These are phyloP conservation scores for Papilio demoleus DNA, from an alignment of 2,888 invertebrate genomes.

Conservation along the genomic window DNA sequence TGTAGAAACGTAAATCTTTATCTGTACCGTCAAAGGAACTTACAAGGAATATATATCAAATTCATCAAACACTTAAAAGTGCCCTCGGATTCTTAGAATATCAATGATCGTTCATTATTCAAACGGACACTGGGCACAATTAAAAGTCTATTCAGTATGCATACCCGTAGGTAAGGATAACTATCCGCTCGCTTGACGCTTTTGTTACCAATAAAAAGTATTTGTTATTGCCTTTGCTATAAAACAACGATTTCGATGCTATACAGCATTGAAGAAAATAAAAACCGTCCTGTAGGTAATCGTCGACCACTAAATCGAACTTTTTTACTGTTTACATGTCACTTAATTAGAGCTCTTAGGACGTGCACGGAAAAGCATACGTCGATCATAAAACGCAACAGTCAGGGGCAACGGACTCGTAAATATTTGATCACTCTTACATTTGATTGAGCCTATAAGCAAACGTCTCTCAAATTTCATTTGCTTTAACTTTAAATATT, in stretches of 20 bases:
- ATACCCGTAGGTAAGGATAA: slow-evolving; percentile 46
- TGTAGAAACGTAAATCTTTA: slow-evolving; percentile 35
- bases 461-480: slow-evolving; percentile 14
- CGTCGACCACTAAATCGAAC: slow-evolving; percentile 61
- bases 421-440: slow-evolving; percentile 43
- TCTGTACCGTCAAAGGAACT: slow-evolving; percentile 10
- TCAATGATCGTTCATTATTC: slow-evolving; percentile 68
- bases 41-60: slow-evolving; percentile 34
- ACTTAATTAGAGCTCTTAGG: slow-evolving; percentile 62
- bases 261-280: slow-evolving; percentile 57
- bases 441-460: slow-evolving; percentile 32
- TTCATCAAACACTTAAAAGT: slow-evolving; percentile 33
- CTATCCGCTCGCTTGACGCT: slow-evolving; percentile 66
- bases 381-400: slow-evolving; percentile 45
- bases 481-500: slow-evolving; percentile 6
- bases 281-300: slow-evolving; percentile 61
- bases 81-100: slow-evolving; percentile 63
- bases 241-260: slow-evolving; percentile 67
- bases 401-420: slow-evolving; percentile 48
- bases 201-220: slow-evolving; percentile 73
- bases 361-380: slow-evolving; percentile 55
- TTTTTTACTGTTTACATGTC: slow-evolving; percentile 66
- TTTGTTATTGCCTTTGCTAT: slow-evolving; percentile 61
- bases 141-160: slow-evolving; percentile 78
- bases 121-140: slow-evolving; percentile 64